A percentile compares a stretch with the other conserved stretches of the same genome.
These are phyloP conservation scores for Sycobia sp. DNA, from an alignment of 1,140 invertebrate genomes.

Conservation along the genomic window DNA sequence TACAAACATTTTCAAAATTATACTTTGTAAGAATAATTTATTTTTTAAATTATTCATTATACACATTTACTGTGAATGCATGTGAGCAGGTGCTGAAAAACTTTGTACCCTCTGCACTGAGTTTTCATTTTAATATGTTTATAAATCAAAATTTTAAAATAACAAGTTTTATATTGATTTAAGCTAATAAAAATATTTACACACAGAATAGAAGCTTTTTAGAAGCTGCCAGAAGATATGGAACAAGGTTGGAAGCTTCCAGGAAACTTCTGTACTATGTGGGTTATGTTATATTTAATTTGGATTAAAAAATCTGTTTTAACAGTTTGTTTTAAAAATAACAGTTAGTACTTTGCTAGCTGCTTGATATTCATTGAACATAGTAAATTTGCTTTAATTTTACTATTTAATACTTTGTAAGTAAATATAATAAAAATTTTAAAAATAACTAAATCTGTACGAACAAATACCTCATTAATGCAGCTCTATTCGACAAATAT, in stretches of 20 bases:
- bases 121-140: neutral
- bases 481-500: too few relatives aligned
- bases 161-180: neutral
- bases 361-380: conserved; percentile 11
- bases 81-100: conserved; percentile 16
- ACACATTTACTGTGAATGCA: neutral
- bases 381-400: conserved; percentile 7
- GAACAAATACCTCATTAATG: conserved; percentile 7
- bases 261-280: too few relatives aligned
- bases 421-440: conserved; percentile 29
- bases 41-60: neutral
- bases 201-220: too few relatives aligned
- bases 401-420: conserved; percentile 13
- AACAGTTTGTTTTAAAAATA: too few relatives aligned
- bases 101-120: conserved; percentile 18
- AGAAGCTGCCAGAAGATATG: too few relatives aligned
- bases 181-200: too few relatives aligned
- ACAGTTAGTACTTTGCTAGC: neutral
- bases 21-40: conserved; percentile 11
- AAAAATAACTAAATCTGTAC: conserved; percentile 16
- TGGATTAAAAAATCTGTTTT: conserved; percentile 8
- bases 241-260: too few relatives aligned
- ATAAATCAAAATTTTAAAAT: neutral
- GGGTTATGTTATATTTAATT: too few relatives aligned
- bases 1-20: conserved; percentile 13